Conservation (phyloP, 2,888 invertebrate genomes). For the Hymenopus coronatus region DNA sequence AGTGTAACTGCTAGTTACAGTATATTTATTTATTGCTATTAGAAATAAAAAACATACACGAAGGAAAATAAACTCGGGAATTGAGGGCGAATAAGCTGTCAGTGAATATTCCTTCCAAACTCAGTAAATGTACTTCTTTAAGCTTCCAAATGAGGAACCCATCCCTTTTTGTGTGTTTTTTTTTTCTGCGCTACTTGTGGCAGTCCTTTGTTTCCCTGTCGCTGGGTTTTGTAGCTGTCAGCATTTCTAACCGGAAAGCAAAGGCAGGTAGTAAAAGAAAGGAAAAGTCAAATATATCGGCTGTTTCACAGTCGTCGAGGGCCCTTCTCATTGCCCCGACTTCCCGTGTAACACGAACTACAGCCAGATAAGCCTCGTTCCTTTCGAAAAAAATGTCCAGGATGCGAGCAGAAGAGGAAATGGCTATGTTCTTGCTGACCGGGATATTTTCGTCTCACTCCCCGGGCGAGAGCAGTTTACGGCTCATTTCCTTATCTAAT, state of each 20-base stretch:
- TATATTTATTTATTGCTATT: no score
- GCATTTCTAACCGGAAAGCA: not conserved
- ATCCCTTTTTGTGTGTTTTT: no score
- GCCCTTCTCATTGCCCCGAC: not conserved
- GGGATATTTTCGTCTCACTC: not conserved
- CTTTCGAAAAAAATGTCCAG: not conserved
- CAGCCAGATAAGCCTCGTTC: not conserved
- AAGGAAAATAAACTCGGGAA: no score
- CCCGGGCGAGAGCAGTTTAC: not conserved
- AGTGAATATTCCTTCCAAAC: not conserved
- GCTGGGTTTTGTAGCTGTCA: not conserved
- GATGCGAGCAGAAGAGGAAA: not conserved
- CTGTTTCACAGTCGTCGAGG: not conserved
- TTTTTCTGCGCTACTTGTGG: not conserved
- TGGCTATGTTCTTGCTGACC: not conserved
- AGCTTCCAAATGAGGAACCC: not conserved
- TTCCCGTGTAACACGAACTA: not conserved
- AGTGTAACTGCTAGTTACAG: no score
- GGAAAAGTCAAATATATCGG: not conserved
- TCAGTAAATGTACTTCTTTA: not conserved
- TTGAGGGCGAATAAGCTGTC: no score
- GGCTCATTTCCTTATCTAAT: not conserved
- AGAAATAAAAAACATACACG: no score
- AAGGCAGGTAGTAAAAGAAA: not conserved
- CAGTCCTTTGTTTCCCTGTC: not conserved